Percentiles rank a stretch among this genome's conserved stretches.
Conservation (phyloP, 2,888 invertebrate genomes). For the Eurytoma adleriae region DNA sequence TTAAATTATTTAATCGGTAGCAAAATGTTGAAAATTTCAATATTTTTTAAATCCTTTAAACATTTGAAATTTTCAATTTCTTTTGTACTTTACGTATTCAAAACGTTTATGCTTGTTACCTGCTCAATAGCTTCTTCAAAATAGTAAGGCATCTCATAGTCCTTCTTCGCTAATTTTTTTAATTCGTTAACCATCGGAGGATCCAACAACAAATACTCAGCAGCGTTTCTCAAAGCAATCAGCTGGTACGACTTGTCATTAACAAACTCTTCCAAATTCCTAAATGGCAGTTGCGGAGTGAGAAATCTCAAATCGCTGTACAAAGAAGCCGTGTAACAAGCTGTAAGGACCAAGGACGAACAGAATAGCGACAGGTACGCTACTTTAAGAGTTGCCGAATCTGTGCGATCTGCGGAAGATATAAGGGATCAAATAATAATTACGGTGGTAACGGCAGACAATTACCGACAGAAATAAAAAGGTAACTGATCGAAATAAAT, state of each 20-base stretch:
- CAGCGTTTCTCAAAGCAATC: slow-evolving; percentile 4
- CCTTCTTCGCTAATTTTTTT: not conserved
- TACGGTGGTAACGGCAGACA: too few species aligned
- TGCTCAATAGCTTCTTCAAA: slow-evolving; percentile 15
- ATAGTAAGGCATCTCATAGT: not conserved
- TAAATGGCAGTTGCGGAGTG: slow-evolving; percentile 21
- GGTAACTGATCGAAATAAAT: not conserved
- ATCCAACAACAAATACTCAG: slow-evolving; percentile 18
- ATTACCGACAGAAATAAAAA: too few species aligned
- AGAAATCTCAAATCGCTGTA: slow-evolving; percentile 30
- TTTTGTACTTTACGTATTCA: too few species aligned
- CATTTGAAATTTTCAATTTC: too few species aligned
- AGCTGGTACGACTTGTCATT: slow-evolving; percentile 34
- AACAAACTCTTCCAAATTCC: not conserved
- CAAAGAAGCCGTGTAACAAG: slow-evolving; percentile 39
- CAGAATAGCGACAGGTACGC: slow-evolving; percentile 25
- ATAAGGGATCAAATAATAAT: too few species aligned
- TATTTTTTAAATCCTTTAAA: too few species aligned
- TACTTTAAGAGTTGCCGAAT: slow-evolving; percentile 17
- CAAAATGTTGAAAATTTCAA: too few species aligned
- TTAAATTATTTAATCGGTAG: too few species aligned
- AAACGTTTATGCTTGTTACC: not conserved
- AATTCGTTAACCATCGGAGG: not conserved
- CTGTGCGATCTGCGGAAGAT: not conserved
- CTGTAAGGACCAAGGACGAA: slow-evolving; percentile 23